Evolutionary conservation across 2,113 vertebrate genomes (phyloP).

Genomic region (Colaptes auratus): DNA sequence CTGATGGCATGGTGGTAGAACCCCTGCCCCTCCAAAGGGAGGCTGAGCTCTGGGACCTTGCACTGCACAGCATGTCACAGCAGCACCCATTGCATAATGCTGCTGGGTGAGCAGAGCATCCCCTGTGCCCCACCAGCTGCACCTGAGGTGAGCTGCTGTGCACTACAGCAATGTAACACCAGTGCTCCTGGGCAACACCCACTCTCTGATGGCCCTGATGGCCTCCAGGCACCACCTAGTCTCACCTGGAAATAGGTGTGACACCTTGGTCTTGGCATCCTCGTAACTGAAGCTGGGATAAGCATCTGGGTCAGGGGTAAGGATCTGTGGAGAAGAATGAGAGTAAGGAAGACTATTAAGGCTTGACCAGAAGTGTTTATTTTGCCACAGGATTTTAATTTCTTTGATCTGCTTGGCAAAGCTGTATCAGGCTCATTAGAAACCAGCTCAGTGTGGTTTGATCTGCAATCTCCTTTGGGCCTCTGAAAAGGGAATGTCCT

Average conservation of each 20-base stretch:
- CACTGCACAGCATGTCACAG: neutral
- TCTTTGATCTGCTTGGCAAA: neutral
- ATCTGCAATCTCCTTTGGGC: too few relatives aligned
- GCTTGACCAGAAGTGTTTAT: neutral
- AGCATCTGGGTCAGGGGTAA: neutral
- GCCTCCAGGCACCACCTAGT: neutral
- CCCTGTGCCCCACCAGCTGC: too few relatives aligned
- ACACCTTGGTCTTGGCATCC: neutral
- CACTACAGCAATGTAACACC: neutral
- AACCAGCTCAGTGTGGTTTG: too few relatives aligned
- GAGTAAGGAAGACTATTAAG: neutral
- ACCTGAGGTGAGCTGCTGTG: too few relatives aligned
- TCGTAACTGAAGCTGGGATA: neutral
- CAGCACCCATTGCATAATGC: too few relatives aligned
- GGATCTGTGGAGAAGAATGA: neutral
- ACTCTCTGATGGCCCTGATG: accelerated
- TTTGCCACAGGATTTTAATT: neutral
- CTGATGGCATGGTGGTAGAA: accelerated
- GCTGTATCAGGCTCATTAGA: too few relatives aligned
- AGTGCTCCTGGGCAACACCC: neutral
- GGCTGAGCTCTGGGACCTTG: neutral
- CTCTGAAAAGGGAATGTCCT: too few relatives aligned
- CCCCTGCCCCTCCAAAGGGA: neutral
- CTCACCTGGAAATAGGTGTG: neutral
- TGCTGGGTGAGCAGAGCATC: too few relatives aligned